Conservation (phyloP, 2,797 vertebrate species). For the Lateolabrax maculatus region DNA sequence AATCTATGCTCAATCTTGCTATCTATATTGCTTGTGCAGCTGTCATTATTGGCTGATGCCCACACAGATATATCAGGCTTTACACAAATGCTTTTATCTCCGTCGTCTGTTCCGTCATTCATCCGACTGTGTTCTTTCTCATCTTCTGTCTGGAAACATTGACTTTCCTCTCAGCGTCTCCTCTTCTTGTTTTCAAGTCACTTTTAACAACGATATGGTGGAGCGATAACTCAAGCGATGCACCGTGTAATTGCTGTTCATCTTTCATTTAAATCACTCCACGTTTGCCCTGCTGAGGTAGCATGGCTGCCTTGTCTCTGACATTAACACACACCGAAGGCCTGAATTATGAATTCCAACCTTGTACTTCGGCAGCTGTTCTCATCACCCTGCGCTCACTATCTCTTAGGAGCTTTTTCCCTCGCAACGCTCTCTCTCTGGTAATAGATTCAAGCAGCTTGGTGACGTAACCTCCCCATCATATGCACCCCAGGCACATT, state of each 20-base stretch:
- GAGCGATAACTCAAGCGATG: constrained; percentile 56
- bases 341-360: constrained; percentile 80
- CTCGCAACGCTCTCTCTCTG: constrained; percentile 58
- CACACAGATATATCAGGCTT: constrained; percentile 48
- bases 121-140: constrained; percentile 32
- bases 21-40: constrained; percentile 60
- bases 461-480: constrained; percentile 75
- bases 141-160: constrained; percentile 38
- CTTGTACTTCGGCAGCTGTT: constrained; percentile 79
- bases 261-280: constrained; percentile 69
- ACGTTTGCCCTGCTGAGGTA: constrained; percentile 62
- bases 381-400: constrained; percentile 67
- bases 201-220: constrained; percentile 35
- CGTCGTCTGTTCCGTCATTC: constrained; percentile 32
- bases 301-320: constrained; percentile 64
- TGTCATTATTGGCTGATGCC: constrained; percentile 53
- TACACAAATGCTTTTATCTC: constrained; percentile 53
- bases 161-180: constrained; percentile 36
- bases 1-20: constrained; percentile 52
- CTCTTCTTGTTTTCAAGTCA: constrained; percentile 57
- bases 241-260: constrained; percentile 64
- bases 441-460: constrained; percentile 80
- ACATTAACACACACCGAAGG: constrained; percentile 70
- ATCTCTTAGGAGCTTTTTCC: constrained; percentile 63
- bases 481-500: constrained; percentile 71